Base-by-base conservation (phyloP, 2,113 vertebrate genomes). In the Octodon degus region DNA sequence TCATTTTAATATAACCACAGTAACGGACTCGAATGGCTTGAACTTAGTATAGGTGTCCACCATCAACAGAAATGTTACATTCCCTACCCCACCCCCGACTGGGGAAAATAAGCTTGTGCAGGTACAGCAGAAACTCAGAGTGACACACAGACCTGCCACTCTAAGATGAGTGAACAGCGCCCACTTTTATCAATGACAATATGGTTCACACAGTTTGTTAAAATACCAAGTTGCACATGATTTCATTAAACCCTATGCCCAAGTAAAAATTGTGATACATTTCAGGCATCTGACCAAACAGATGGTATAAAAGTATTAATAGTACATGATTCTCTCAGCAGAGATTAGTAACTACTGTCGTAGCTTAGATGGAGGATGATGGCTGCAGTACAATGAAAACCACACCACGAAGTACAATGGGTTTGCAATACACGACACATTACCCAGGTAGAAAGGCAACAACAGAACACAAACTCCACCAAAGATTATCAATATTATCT, bases 361-460 rank as follows among this genome's bases (percentile, higher is more conserved):
- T 86, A 85, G 25, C 55, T 74, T 50, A 94, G 82, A 68, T 83
- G 58, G 24, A 81, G 58, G 58, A 81, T 58, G 40, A 43, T 50
- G 92, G 72, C 9, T 19, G 30, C 20, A 90, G 9, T 97, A 97
- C 96, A 96, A 90, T 70, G 20, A 91, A 90, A 63, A 91, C 80
- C 74, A 34, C 25, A 89, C 58, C 74, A 58, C 79, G 85, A 84
- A 93, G 88, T 97, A 96, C 95, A 97, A 81, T 62, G 43, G 2
- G 68, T 85, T 91, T 92, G 86, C 24, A 93, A 79, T 97, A 96
- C 93, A 97, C 50, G 97, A 88, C 62, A 93, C 37, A 92, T 87
- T 86, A 89, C 72, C 74, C 79, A 96, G 83, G 43, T 63, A 86
- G 79, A 62, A 95, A 96, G 93, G 27, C 65, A 90, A 93, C 37